These are phyloP conservation scores for Heptranchias perlo DNA, from an alignment of 2,113 vertebrate species.

Conservation along the genomic window DNA sequence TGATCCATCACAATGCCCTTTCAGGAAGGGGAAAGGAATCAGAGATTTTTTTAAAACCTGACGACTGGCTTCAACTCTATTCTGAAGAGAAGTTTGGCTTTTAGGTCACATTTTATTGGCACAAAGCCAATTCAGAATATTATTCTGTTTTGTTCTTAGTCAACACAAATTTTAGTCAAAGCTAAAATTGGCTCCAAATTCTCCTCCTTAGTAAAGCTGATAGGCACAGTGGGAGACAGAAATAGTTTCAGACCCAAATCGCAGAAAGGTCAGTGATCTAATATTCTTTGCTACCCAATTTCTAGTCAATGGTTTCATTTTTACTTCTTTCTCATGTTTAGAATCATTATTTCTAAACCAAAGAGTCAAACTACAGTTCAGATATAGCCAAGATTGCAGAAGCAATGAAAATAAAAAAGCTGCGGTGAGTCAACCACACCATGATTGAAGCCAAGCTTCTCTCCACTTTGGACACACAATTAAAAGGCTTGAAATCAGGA, in stretches of 20 bases:
- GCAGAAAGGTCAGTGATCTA: not conserved
- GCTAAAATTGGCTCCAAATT: not conserved
- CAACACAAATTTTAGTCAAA: conserved; percentile 14
- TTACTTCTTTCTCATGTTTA: conserved; percentile 4
- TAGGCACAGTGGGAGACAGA: not conserved
- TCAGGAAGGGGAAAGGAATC: not conserved
- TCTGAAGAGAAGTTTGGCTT: not conserved
- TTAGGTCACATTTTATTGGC: not conserved
- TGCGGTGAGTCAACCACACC: not conserved
- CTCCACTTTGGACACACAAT: not conserved
- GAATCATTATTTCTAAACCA: not conserved
- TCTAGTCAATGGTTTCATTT: not conserved
- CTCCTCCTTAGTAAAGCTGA: not conserved
- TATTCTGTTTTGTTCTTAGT: not conserved
- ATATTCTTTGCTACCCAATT: not conserved
- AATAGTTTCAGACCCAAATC: not conserved
- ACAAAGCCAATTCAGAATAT: not conserved
- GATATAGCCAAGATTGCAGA: not conserved
- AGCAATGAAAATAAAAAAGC: not conserved
- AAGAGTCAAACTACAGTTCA: not conserved
- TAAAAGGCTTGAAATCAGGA: not conserved
- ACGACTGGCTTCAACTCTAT: no score
- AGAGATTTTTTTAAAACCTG: not conserved
- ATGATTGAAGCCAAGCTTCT: not conserved
- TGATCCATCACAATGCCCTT: not conserved